phyloP scores from a whole-genome alignment of 2,888 invertebrate species.

The Microctonus aethiopoides region DNA sequence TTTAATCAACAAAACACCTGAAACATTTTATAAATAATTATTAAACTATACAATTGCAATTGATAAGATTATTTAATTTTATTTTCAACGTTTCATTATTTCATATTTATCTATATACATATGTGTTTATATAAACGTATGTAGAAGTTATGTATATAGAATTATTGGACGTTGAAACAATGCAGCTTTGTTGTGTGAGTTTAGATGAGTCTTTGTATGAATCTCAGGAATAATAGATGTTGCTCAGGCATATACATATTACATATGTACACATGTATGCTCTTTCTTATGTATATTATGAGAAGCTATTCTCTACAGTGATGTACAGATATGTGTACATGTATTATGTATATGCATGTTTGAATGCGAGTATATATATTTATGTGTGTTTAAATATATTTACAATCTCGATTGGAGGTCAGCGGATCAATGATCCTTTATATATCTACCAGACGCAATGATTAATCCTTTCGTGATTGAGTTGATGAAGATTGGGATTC shows the following conservation, averaged over 20 bases:
- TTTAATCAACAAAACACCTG: too few species aligned
- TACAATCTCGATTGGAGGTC: slow-evolving; percentile 47
- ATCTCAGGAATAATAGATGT: slow-evolving; percentile 24
- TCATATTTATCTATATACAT: too few species aligned
- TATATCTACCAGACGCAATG: slow-evolving; percentile 40
- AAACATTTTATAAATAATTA: too few species aligned
- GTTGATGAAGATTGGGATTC: slow-evolving; percentile 16
- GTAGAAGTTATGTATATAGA: slow-evolving; percentile 1
- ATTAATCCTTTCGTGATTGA: slow-evolving; percentile 28
- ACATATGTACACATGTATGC: too few species aligned
- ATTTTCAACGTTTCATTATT: too few species aligned
- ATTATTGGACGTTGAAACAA: background rate
- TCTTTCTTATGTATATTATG: slow-evolving; percentile 22
- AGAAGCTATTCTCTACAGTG: background rate
- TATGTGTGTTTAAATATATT: too few species aligned
- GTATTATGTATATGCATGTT: background rate
- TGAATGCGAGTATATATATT: too few species aligned
- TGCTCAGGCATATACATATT: background rate
- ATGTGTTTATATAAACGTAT: background rate
- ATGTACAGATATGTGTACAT: background rate
- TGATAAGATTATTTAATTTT: too few species aligned
- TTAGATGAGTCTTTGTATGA: background rate
- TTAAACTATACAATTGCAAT: too few species aligned
- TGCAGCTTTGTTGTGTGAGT: background rate
- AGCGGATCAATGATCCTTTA: slow-evolving; percentile 59